phyloP scores from a whole-genome alignment of 2,888 invertebrate species.

The Ferdinandea cuprea region DNA sequence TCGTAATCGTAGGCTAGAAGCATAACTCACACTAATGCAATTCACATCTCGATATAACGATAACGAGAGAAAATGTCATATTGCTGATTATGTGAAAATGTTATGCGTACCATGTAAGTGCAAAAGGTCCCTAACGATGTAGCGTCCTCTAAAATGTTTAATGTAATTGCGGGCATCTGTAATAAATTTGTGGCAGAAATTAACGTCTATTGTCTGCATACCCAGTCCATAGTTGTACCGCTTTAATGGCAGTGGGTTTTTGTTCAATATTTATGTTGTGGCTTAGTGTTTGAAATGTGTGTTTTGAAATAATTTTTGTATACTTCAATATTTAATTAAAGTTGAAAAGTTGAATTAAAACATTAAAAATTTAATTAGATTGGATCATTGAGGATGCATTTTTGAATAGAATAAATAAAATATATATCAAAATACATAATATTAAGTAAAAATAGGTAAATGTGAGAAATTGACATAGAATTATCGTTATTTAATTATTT shows the following conservation, averaged over 20 bases:
- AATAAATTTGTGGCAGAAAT: neutral
- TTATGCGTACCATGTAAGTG: neutral
- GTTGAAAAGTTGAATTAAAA: too few relatives aligned
- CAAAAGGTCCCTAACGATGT: neutral
- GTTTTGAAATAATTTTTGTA: too few relatives aligned
- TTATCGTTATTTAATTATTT: too few relatives aligned
- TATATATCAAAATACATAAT: too few relatives aligned
- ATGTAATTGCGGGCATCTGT: neutral
- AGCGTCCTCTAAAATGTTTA: neutral
- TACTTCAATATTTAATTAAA: too few relatives aligned
- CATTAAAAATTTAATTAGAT: too few relatives aligned
- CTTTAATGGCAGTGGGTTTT: neutral
- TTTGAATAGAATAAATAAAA: too few relatives aligned
- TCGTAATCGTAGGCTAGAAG: neutral
- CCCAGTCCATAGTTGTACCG: neutral
- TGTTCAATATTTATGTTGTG: neutral
- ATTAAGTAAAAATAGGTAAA: too few relatives aligned
- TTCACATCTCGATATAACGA: neutral
- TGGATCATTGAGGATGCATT: too few relatives aligned
- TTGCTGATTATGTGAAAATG: neutral
- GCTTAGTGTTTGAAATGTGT: neutral
- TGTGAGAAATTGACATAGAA: too few relatives aligned
- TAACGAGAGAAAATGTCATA: neutral
- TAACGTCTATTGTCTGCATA: neutral
- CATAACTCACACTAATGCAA: neutral